These are phyloP conservation scores for Marronus borbonicus DNA, from an alignment of 2,888 invertebrate genomes.

Conservation along the genomic window DNA sequence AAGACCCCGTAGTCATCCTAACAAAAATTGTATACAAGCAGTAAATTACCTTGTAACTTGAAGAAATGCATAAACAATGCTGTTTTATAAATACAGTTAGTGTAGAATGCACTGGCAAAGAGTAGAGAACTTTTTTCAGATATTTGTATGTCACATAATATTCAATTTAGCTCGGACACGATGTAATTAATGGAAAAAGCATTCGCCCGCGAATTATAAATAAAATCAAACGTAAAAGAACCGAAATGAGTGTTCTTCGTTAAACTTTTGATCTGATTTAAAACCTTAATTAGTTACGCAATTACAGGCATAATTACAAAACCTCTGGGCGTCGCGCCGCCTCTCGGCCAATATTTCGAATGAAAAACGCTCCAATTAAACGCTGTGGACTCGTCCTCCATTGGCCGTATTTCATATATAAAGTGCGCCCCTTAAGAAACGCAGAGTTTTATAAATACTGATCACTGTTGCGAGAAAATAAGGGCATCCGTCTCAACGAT, in stretches of 20 bases:
- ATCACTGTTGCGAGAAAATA: constrained; percentile 24
- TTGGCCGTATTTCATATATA: constrained; percentile 19
- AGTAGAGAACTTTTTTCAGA: too few relatives aligned
- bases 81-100: too few relatives aligned
- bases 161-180: too few relatives aligned
- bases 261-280: constrained; percentile 28
- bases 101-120: too few relatives aligned
- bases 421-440: neutral
- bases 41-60: too few relatives aligned
- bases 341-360: constrained; percentile 29
- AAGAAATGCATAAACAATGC: too few relatives aligned
- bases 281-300: constrained; percentile 44
- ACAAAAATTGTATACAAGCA: too few relatives aligned
- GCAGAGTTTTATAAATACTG: neutral
- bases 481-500: neutral
- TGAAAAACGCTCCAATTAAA: constrained; percentile 45
- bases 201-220: constrained; percentile 7
- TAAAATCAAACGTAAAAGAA: constrained; percentile 5
- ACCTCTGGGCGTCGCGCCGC: constrained; percentile 25
- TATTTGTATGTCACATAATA: too few relatives aligned
- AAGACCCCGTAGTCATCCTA: too few relatives aligned
- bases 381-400: neutral
- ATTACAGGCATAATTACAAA: constrained; percentile 47
- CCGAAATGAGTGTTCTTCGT: constrained; percentile 11
- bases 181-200: too few relatives aligned